phyloP scores from a whole-genome alignment of 2,797 vertebrate genomes.

The Xyrichtys novacula region DNA sequence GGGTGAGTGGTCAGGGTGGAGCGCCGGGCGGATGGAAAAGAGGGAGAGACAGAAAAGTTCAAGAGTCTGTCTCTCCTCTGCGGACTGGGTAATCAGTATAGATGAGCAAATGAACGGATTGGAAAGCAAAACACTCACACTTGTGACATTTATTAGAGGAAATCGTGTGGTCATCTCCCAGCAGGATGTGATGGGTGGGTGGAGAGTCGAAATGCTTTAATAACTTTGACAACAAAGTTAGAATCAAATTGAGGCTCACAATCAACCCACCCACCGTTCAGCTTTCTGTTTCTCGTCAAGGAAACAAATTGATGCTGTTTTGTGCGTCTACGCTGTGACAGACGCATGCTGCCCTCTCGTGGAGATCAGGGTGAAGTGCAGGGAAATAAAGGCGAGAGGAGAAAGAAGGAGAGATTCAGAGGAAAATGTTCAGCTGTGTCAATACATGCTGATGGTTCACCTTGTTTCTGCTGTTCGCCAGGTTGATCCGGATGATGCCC shows the following conservation, averaged over 20 bases:
- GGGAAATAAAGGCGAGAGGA: neutral
- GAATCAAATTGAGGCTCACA: conserved; percentile 58
- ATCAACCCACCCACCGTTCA: conserved; percentile 32
- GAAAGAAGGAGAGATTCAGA: neutral
- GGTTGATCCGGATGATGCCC: conserved; percentile 84
- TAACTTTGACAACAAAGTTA: conserved; percentile 52
- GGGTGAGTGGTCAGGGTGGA: conserved; percentile 20
- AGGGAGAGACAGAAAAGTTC: conserved; percentile 31
- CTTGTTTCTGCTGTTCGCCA: conserved; percentile 85
- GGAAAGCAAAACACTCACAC: conserved; percentile 21
- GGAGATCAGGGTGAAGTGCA: conserved; percentile 36
- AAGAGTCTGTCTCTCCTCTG: conserved; percentile 28
- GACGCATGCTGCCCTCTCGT: conserved; percentile 64
- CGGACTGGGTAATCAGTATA: conserved; percentile 11
- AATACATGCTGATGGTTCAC: conserved; percentile 40
- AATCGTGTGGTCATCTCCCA: conserved; percentile 45
- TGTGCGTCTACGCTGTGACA: neutral
- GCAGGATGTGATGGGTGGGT: conserved; percentile 57
- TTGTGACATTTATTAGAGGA: conserved; percentile 56
- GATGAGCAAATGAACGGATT: conserved; percentile 12
- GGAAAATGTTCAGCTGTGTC: neutral
- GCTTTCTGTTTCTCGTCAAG: conserved; percentile 15
- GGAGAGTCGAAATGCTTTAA: conserved; percentile 27
- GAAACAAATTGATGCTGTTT: conserved; percentile 20
- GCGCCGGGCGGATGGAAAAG: conserved; percentile 22